phyloP scores from a whole-genome alignment of 2,113 vertebrate genomes.

The Pteropus alecto region DNA sequence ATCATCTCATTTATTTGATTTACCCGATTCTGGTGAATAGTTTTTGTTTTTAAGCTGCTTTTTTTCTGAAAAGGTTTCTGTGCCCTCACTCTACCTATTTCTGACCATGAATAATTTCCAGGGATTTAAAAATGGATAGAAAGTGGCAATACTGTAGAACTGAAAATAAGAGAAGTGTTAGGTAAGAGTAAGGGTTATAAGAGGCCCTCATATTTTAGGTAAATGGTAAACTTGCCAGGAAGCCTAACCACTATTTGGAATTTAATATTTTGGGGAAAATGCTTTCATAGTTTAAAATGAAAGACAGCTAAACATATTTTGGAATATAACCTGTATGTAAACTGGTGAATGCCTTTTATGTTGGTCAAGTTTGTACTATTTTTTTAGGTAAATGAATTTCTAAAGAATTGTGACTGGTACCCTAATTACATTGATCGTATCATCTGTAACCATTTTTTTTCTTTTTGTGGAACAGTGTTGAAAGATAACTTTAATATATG shows the following conservation, averaged over 20 bases:
- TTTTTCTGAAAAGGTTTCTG: neutral
- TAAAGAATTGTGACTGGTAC: conserved; percentile 10
- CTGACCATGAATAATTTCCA: neutral
- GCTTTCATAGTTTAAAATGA: conserved; percentile 23
- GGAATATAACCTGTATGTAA: neutral
- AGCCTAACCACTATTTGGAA: neutral
- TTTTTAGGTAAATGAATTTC: neutral
- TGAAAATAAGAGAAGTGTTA: neutral
- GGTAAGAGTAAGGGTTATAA: neutral
- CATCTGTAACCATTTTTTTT: neutral
- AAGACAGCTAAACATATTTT: conserved; percentile 40
- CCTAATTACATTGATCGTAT: neutral
- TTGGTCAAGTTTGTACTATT: conserved; percentile 21
- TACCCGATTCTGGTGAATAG: neutral
- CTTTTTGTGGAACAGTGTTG: neutral
- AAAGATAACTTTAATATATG: conserved; percentile 14
- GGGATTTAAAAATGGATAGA: neutral
- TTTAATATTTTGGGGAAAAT: conserved; percentile 36
- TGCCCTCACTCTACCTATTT: neutral
- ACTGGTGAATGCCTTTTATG: conserved; percentile 18
- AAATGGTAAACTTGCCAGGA: neutral
- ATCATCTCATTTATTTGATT: neutral
- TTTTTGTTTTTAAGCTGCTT: conserved; percentile 20
- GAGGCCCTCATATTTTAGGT: neutral
- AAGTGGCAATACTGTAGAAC: neutral